phyloP scores from a whole-genome alignment of 2,888 invertebrate genomes.

The Heliconius charithonia region DNA sequence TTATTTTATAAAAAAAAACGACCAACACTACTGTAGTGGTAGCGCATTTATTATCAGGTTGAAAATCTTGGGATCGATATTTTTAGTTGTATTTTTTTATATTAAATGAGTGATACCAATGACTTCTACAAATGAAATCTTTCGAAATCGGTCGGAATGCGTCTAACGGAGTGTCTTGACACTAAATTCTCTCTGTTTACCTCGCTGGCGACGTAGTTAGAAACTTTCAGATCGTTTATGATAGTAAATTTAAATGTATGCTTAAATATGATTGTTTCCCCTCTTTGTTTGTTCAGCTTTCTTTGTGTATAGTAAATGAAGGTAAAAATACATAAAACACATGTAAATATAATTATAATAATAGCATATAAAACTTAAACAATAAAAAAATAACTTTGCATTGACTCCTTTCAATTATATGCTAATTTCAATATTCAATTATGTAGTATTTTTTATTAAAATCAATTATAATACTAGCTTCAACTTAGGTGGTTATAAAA shows the following conservation, averaged over 20 bases:
- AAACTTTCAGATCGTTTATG: no score
- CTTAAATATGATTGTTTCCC: no score
- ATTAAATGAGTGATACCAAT: neutral
- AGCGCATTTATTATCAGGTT: neutral
- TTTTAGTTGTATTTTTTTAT: neutral
- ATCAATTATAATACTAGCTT: conserved; percentile 5
- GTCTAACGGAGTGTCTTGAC: no score
- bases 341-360: neutral
- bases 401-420: neutral
- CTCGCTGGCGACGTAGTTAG: no score
- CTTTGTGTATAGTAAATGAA: no score
- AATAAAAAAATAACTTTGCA: neutral
- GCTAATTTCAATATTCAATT: conserved; percentile 9
- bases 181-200: no score
- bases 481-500: conserved; percentile 14
- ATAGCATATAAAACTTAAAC: neutral
- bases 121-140: no score
- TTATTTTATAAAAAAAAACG: neutral
- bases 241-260: no score
- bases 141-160: no score
- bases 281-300: no score
- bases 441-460: neutral
- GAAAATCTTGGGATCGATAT: neutral
- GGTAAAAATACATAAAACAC: no score
- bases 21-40: conserved; percentile 6